Base-by-base conservation (phyloP, 2,888 invertebrate species). In the Melanostoma mellinum region DNA sequence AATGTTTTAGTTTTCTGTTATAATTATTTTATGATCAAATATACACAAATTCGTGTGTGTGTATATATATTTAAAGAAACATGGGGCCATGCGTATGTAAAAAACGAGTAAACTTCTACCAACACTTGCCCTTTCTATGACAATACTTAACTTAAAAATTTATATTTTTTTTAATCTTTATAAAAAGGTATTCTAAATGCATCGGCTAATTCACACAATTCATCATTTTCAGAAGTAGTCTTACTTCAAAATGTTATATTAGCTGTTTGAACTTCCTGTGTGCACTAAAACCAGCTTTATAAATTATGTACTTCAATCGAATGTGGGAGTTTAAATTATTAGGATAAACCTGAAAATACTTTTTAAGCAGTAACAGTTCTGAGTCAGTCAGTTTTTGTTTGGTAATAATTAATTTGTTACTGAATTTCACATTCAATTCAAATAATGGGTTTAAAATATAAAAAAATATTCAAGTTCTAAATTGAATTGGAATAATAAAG, bases 341-440 rank as follows among this genome's bases (percentile, higher is more conserved):
- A 48, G 40, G 46, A 56, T 56, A 36, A 10, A 36, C 42, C 35
- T 60, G 46, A 46, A 50, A 76, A 67, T 53, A 67, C 61, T 72
- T 73, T 67, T 6, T 20, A 73, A 55, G 58, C 50, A 42, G 33
- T 48, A 63, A 61, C 50, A 65, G 52, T 53, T 69, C 78, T 58
- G 69, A 82, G 46, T 82, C 82, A 82, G 78, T 82, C 82, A 82
- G 58, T 73, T 78, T 61, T 77, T 56, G n/a, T 56, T 67, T 61
- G 78, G 67, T 80, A 42, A 6, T 30, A 20, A 48, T 32, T 32
- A n/a, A 9, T 42, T 42, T 32, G 9, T 32, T 30, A 5, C 9
- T 56, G 4, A 8, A 46, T 46, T 46, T 20, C 35, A 46, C 20
- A 36, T 36, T 61, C 4, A 46, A 61, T 33, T 36, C 9, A 61